Evolutionary conservation across 1,140 invertebrate genomes (phyloP).

Genomic region (Trachymyrmex cornetzi): DNA sequence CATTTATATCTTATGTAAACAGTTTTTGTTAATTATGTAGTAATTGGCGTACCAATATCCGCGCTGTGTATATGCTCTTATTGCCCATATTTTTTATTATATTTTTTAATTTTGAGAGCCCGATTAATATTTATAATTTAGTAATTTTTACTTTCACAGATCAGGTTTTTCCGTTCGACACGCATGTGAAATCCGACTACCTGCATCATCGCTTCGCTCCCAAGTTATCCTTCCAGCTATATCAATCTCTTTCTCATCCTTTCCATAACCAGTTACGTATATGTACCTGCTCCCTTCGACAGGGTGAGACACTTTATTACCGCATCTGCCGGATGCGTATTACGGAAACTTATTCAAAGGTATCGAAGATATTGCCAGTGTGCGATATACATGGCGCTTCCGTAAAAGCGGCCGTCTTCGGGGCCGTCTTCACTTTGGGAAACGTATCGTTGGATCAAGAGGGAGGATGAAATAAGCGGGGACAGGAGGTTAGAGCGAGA

Average conservation of each 20-base stretch:
- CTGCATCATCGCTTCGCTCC: slow-evolving; percentile 30
- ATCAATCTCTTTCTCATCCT: slow-evolving; percentile 37
- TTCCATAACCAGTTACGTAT: neutral
- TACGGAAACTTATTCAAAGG: slow-evolving; percentile 58
- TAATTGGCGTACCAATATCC: too few relatives aligned
- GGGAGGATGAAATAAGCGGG: slow-evolving; percentile 62
- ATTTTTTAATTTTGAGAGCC: too few relatives aligned
- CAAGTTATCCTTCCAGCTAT: slow-evolving; percentile 1
- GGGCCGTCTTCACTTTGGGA: slow-evolving; percentile 42
- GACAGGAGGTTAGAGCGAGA: slow-evolving; percentile 65
- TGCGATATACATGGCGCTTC: slow-evolving; percentile 7
- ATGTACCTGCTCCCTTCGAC: neutral
- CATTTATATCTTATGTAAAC: too few relatives aligned
- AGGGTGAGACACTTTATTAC: slow-evolving; percentile 32
- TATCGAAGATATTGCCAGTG: slow-evolving; percentile 1
- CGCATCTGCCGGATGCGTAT: slow-evolving; percentile 52
- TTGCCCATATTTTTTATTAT: too few relatives aligned
- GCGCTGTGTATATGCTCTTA: too few relatives aligned
- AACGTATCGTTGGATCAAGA: slow-evolving; percentile 63
- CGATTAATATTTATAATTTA: too few relatives aligned
- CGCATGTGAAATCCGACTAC: neutral
- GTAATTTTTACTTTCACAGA: slow-evolving; percentile 17
- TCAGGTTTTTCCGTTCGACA: neutral
- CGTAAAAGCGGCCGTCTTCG: slow-evolving; percentile 1
- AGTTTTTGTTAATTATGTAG: too few relatives aligned